phyloP scores from a whole-genome alignment of 2,888 invertebrate species.

The Phortica okadai region DNA sequence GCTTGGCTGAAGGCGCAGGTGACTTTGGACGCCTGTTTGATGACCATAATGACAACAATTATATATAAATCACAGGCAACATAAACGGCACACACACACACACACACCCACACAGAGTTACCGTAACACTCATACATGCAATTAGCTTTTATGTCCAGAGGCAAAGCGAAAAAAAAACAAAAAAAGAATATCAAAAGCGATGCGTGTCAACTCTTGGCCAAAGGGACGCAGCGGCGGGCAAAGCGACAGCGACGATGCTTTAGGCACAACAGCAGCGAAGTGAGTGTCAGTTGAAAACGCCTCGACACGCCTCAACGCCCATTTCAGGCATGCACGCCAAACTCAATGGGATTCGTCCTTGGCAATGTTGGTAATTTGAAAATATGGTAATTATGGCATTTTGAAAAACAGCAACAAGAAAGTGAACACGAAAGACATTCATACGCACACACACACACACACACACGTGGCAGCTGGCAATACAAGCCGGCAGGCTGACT shows the following conservation, averaged over 20 bases:
- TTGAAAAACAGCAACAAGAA: conserved; percentile 17
- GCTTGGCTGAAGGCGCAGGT: conserved; percentile 18
- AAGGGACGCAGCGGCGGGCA: no score
- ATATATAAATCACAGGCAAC: conserved; percentile 66
- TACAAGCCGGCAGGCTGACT: not conserved
- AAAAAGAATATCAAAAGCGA: not conserved
- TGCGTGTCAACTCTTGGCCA: no score
- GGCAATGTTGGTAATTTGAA: conserved; percentile 65
- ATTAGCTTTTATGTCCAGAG: conserved; percentile 65
- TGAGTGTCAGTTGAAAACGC: no score
- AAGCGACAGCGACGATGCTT: no score
- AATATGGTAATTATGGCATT: conserved; percentile 69
- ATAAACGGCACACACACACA: not conserved
- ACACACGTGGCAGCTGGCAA: not conserved
- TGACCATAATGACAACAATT: conserved; percentile 73
- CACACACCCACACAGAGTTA: not conserved
- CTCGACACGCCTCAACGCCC: not conserved
- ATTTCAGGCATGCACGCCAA: conserved; percentile 23
- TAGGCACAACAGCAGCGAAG: no score
- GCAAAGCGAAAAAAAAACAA: not conserved
- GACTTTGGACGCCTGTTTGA: conserved; percentile 53
- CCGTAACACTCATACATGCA: conserved; percentile 51
- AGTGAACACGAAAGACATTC: not conserved
- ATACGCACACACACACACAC: not conserved
- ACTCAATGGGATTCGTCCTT: conserved; percentile 49